Percentiles rank a stretch among this genome's conserved stretches.
These are phyloP conservation scores for Pseudococcus viburni DNA, from an alignment of 2,888 invertebrate species.

Conservation along the genomic window DNA sequence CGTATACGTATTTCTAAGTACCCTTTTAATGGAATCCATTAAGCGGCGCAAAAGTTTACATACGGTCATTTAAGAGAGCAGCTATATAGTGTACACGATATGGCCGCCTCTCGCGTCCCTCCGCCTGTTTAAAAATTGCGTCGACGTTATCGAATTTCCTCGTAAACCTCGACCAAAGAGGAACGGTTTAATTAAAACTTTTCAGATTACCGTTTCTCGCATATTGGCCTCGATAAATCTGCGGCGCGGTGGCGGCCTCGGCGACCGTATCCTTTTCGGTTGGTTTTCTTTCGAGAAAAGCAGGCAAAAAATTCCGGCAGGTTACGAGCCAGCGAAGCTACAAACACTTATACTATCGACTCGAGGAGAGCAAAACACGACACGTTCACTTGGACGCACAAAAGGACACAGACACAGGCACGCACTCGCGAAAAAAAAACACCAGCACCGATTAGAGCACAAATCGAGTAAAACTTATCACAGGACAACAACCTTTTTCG, in stretches of 20 bases:
- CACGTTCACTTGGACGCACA: not conserved
- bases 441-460: not conserved
- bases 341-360: not conserved
- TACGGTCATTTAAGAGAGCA: constrained; percentile 52
- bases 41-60: constrained; percentile 53
- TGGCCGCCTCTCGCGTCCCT: not conserved
- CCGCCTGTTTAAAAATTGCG: constrained; percentile 21
- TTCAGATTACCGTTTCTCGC: constrained; percentile 56
- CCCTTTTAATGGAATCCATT: constrained; percentile 53
- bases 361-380: not conserved
- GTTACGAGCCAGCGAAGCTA: not conserved
- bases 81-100: constrained; percentile 16
- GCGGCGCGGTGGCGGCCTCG: not conserved
- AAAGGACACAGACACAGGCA: not conserved
- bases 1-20: constrained; percentile 31
- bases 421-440: not conserved
- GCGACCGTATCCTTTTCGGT: constrained; percentile 22
- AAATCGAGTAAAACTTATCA: constrained; percentile 1
- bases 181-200: constrained; percentile 54
- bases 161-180: constrained; percentile 22
- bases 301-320: not conserved
- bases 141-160: constrained; percentile 50
- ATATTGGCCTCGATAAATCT: constrained; percentile 38
- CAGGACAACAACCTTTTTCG: constrained; percentile 5
- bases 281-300: not conserved